phyloP scores from a whole-genome alignment of 2,113 vertebrate genomes.

The Capra hircus region DNA sequence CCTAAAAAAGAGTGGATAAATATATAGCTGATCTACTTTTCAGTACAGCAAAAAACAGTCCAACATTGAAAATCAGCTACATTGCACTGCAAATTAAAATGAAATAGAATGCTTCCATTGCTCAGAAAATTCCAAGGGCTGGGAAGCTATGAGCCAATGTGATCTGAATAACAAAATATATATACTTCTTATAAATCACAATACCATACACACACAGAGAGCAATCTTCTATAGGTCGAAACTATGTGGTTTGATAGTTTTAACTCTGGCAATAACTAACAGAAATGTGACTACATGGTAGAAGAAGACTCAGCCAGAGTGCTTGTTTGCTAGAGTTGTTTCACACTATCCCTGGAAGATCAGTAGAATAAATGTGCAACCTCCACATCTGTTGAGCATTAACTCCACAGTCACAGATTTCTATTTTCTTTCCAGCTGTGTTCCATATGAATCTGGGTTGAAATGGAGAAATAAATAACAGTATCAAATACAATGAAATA shows the following conservation, averaged over 20 bases:
- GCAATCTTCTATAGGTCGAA: neutral
- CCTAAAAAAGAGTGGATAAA: neutral
- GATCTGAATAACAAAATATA: neutral
- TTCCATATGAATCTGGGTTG: neutral
- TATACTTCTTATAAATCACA: neutral
- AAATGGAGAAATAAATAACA: conserved; percentile 31
- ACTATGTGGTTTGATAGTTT: neutral
- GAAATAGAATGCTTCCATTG: neutral
- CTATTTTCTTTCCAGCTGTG: conserved; percentile 26
- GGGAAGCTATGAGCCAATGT: neutral
- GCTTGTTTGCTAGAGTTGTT: neutral
- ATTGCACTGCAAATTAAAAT: neutral
- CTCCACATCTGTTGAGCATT: conserved; percentile 37
- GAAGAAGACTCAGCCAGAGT: neutral
- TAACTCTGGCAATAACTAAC: neutral
- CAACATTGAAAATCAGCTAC: neutral
- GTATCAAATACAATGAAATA: neutral
- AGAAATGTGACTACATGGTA: neutral
- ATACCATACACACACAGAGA: neutral
- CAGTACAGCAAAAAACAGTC: neutral
- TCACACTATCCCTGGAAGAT: neutral
- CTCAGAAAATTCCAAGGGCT: neutral
- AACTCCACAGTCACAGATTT: conserved; percentile 5
- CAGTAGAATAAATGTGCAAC: neutral
- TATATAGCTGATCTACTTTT: neutral